Evolutionary conservation across 1,140 invertebrate genomes (phyloP), one percentile per base, ranked within the genome.

Genomic region (Euglossa dilemma): DNA sequence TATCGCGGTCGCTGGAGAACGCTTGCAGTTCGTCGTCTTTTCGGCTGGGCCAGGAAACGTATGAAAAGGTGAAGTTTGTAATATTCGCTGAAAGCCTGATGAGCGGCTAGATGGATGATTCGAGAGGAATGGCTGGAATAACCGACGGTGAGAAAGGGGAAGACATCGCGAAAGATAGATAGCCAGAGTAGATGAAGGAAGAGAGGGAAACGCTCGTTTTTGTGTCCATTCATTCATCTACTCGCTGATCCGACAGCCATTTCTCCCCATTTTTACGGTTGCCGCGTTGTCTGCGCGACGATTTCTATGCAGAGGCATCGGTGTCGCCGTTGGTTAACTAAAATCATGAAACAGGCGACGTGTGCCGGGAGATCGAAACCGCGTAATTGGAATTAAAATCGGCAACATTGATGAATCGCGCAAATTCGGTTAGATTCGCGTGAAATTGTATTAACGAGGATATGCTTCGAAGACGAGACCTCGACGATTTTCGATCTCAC

Each of bases 51-150:
- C 75, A 66, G 73, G 69, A 73, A 86, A 73, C 85, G 85, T 79
- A 89, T 89, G 85, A 89, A 89, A 86, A 89, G 87, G 84, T 89
- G 85, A 84, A 82, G 81, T 85, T 89, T 89, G 82, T 89, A 89
- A 89, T 89, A 89, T 89, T 83, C 85, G 85, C 28, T 89, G 87
- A 89, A 87, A 89, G 87, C 83, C 66, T 67, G 82, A 87, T 66
- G 85, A 89, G 67, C 81, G 50, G 61, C 56, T 74, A 70, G 85
- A 87, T 87, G 82, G 85, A 88, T 86, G 87, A 84, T 86, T 86
- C 84, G 80, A 84, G 86, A 80, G 82, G 77, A 70, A 77, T 57
- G 28, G 81, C 72, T 84, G 72, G 77, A 72, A 84, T 72, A 84
- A 87, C 81, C 76, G 20, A 14, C 28, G 23, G 6, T 23, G 83